These are phyloP conservation scores for Amblyopsis rosae DNA, from an alignment of 2,113 vertebrate genomes.

Conservation along the genomic window DNA sequence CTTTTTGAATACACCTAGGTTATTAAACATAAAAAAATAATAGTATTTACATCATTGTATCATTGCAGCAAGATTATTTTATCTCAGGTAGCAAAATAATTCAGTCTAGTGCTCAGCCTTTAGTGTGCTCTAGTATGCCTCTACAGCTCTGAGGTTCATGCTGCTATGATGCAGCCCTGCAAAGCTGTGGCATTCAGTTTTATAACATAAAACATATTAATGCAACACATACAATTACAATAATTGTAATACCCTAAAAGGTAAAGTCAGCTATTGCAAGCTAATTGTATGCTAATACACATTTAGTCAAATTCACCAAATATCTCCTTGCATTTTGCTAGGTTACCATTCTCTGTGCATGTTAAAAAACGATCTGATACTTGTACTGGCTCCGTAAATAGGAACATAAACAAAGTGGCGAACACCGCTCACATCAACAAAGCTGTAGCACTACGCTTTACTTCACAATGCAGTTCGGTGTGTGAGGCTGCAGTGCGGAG, in stretches of 20 bases:
- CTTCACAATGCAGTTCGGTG: too few relatives aligned
- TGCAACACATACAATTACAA: conserved; percentile 14
- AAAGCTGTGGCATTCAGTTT: conserved; percentile 43
- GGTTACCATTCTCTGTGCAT: too few relatives aligned
- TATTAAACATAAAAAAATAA: conserved; percentile 75
- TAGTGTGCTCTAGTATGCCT: conserved; percentile 42
- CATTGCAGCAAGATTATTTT: conserved; percentile 51
- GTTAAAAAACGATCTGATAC: too few relatives aligned
- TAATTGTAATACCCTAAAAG: conserved; percentile 15
- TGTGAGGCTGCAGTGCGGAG: too few relatives aligned
- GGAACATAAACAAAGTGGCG: too few relatives aligned
- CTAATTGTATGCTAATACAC: too few relatives aligned
- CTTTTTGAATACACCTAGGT: conserved; percentile 62
- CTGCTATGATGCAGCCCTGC: conserved; percentile 51
- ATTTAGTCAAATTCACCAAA: too few relatives aligned
- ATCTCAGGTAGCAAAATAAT: conserved; percentile 65
- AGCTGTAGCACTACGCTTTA: too few relatives aligned
- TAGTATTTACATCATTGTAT: conserved; percentile 70
- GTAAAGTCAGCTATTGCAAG: too few relatives aligned
- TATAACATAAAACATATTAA: conserved; percentile 13
- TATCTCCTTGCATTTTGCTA: too few relatives aligned
- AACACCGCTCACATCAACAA: too few relatives aligned
- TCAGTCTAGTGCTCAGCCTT: conserved; percentile 44
- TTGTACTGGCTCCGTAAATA: too few relatives aligned
- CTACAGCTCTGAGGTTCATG: conserved; percentile 49